Evolutionary conservation across 2,888 invertebrate genomes (phyloP).

Genomic region (Tetragnatha montana): DNA sequence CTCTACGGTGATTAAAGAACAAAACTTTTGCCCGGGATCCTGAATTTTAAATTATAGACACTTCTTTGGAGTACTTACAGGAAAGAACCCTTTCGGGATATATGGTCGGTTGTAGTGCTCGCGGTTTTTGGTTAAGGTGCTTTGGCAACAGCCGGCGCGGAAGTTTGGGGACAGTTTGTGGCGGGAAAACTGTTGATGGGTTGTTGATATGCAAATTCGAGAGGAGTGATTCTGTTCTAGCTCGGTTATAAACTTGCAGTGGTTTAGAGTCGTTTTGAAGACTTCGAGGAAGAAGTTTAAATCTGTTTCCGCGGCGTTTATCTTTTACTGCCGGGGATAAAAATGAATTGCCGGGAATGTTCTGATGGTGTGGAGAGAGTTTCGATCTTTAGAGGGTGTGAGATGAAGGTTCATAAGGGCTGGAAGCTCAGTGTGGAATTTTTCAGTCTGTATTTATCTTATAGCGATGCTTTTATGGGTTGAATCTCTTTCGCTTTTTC

Average conservation of each 20-base stretch:
- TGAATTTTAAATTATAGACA: slow-evolving; percentile 71
- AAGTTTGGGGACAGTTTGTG: slow-evolving; percentile 58
- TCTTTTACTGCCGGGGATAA: slow-evolving; percentile 63
- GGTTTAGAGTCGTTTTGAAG: slow-evolving; percentile 67
- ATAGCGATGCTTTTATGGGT: not conserved
- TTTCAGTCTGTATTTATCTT: not conserved
- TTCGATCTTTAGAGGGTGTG: not conserved
- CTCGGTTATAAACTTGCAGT: slow-evolving; percentile 67
- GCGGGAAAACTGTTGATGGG: slow-evolving; percentile 51
- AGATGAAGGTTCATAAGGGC: not conserved
- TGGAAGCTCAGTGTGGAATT: not conserved
- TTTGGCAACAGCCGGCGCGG: slow-evolving; percentile 65
- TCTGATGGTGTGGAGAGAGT: slow-evolving; percentile 18
- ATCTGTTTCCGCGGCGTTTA: slow-evolving; percentile 65
- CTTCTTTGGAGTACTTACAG: slow-evolving; percentile 57
- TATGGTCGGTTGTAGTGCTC: slow-evolving; percentile 5
- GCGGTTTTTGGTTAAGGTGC: slow-evolving; percentile 48
- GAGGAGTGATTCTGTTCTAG: not conserved
- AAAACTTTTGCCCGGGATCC: slow-evolving; percentile 50
- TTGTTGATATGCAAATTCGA: slow-evolving; percentile 64
- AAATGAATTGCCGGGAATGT: slow-evolving; percentile 58
- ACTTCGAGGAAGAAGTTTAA: slow-evolving; percentile 68
- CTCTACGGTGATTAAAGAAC: slow-evolving; percentile 57
- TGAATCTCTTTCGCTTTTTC: not conserved
- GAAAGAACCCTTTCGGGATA: not conserved